Conservation (phyloP, 1,140 invertebrate genomes). For the Tetranychus cinnabarinus region DNA sequence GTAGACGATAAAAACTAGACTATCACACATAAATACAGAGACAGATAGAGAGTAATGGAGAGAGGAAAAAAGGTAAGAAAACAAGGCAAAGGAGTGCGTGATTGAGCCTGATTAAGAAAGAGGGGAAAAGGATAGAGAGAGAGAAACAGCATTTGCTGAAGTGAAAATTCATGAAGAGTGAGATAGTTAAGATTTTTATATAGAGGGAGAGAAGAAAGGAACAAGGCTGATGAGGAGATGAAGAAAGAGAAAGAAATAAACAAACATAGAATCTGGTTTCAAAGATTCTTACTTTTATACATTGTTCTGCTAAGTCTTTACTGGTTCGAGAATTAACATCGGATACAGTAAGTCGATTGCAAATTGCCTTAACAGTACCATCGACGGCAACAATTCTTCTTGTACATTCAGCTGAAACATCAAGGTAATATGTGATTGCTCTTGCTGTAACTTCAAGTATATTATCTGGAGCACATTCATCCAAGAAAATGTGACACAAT, state of each 20-base stretch:
- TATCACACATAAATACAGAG: neutral
- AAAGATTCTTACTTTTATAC: slow-evolving; percentile 54
- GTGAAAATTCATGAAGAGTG: too few species aligned
- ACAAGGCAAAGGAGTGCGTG: too few species aligned
- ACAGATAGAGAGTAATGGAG: neutral
- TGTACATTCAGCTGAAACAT: slow-evolving; percentile 95
- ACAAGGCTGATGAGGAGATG: neutral
- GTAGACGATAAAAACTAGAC: neutral
- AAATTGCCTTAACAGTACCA: slow-evolving; percentile 90
- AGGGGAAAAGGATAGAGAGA: too few species aligned
- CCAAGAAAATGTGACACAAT: slow-evolving; percentile 88
- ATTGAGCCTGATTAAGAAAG: too few species aligned
- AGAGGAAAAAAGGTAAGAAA: neutral
- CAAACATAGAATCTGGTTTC: neutral
- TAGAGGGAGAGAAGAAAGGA: neutral
- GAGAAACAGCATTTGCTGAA: too few species aligned
- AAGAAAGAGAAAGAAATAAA: slow-evolving; percentile 2
- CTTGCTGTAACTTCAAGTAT: slow-evolving; percentile 92
- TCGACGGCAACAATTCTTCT: slow-evolving; percentile 90
- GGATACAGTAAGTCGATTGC: slow-evolving; percentile 70
- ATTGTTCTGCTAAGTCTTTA: slow-evolving; percentile 91
- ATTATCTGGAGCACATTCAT: slow-evolving; percentile 90
- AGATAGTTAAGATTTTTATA: neutral
- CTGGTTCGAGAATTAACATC: slow-evolving; percentile 78
- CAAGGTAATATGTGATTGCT: slow-evolving; percentile 93